Evolutionary conservation across 2,113 vertebrate species (phyloP), one percentile per base, ranked within the genome.

Genomic region (Eleginops maclovinus): DNA sequence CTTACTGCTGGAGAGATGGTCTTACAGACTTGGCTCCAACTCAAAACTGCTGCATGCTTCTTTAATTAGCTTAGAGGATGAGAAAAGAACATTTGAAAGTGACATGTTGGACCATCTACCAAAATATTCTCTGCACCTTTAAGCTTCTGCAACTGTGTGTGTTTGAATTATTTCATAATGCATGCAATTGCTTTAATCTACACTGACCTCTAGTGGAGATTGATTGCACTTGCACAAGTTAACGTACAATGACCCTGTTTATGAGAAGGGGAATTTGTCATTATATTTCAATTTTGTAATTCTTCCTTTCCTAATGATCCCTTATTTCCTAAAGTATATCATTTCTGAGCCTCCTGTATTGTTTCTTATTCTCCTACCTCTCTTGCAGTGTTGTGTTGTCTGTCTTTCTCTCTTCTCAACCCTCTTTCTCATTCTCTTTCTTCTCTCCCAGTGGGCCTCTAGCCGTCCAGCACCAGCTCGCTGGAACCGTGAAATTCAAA

Each of bases 181-280:
- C 19, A 24, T 75, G 62, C 70, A 86, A 71, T 79, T 81, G 53
- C 53, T 84, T 85, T 83, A 86, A 85, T 84, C 79, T 79, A 78
- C 76, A 88, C 90, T 91, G 92, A 87, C 92, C 92, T 91, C 92
- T 87, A 77, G 90, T 92, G 92, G 91, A 75, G 19, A 2, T 44
- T 79, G 59, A 63, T 80, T 82, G 64, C 83, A 72, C 76, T 87
- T 89, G 83, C 86, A 84, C 49, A 40, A 50, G 16, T 74, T 9
- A 47, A 24, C 1, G 2, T 62, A 1, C 28, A 36, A 28, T 40
- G 16, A 41, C 12, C 19, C 8, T 5, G 0, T 21, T 28, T 14
- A 66, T 51, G 44, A 50, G 15, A 47, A 60, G 26, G n/a, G 19
- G 36, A 60, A 28, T 51, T 46, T 68, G 6, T 47, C n/a, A 7